A percentile compares a stretch with the other conserved stretches of the same genome.
These are phyloP conservation scores for Blastobasis lacticolella DNA, from an alignment of 2,888 invertebrate genomes.

Conservation along the genomic window DNA sequence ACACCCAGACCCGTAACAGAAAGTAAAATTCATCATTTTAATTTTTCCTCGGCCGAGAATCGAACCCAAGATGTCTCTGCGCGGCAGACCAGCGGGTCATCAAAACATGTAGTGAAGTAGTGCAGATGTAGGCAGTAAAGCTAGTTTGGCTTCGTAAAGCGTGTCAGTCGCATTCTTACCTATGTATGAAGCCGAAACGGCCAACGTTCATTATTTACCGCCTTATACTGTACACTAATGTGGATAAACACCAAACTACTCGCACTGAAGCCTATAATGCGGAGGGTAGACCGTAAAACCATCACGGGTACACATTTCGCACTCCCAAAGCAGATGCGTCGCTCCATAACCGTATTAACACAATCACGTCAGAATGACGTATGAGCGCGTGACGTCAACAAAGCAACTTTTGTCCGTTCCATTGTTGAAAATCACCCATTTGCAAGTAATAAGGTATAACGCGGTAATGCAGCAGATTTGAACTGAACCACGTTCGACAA, in stretches of 20 bases:
- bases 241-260: not conserved
- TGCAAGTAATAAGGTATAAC: slow-evolving; percentile 26
- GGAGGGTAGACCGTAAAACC: not conserved
- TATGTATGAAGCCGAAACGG: too few relatives aligned
- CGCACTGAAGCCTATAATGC: not conserved
- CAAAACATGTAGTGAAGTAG: too few relatives aligned
- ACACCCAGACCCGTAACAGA: too few relatives aligned
- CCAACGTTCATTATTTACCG: too few relatives aligned
- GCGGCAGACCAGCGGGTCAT: too few relatives aligned
- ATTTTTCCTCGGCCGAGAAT: too few relatives aligned
- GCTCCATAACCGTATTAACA: slow-evolving; percentile 21
- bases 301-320: slow-evolving; percentile 3
- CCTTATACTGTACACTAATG: not conserved
- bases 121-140: too few relatives aligned
- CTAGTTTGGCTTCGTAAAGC: too few relatives aligned
- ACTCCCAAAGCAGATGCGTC: slow-evolving; percentile 27
- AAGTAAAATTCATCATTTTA: too few relatives aligned
- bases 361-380: slow-evolving; percentile 39
- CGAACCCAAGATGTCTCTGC: too few relatives aligned
- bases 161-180: too few relatives aligned
- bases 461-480: slow-evolving; percentile 35
- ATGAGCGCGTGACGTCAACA: slow-evolving; percentile 51
- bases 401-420: slow-evolving; percentile 26
- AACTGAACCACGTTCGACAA: slow-evolving; percentile 45
- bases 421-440: slow-evolving; percentile 25